A percentile compares a stretch with the other conserved stretches of the same genome.
These are phyloP conservation scores for Arvicola amphibius DNA, from an alignment of 2,797 vertebrate genomes.

Conservation along the genomic window DNA sequence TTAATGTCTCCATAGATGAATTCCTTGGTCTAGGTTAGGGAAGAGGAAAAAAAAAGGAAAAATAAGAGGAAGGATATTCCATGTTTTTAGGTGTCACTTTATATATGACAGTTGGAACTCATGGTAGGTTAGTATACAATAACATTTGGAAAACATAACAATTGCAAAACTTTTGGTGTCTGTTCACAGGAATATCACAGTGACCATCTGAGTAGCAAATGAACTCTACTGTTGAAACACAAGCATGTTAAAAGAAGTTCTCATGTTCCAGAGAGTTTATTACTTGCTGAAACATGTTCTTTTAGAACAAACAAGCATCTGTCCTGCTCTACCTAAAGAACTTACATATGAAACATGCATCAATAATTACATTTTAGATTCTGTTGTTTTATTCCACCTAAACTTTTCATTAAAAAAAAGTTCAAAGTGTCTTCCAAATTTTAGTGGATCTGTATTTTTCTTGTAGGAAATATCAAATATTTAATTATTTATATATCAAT, in stretches of 20 bases:
- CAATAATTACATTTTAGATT: constrained; percentile 20
- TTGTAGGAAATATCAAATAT: constrained; percentile 1
- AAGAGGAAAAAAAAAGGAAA: neutral
- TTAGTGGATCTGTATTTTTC: neutral
- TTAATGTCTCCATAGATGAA: neutral
- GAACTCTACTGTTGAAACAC: neutral
- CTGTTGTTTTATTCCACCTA: neutral
- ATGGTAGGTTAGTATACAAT: neutral
- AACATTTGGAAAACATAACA: neutral
- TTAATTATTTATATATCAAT: neutral
- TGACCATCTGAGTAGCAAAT: neutral
- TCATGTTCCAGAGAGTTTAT: neutral
- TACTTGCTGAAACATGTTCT: neutral
- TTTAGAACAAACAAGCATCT: neutral
- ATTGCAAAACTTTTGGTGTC: neutral
- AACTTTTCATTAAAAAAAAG: neutral
- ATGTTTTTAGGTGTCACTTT: neutral
- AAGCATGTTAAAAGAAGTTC: neutral
- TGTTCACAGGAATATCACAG: neutral
- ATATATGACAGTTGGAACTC: neutral
- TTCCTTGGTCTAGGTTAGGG: neutral
- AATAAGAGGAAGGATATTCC: neutral
- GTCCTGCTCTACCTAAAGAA: neutral
- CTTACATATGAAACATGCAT: neutral
- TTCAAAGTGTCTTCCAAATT: neutral